Evolutionary conservation across 2,797 vertebrate genomes (phyloP).

Genomic region (Bryconaethiops microstoma): DNA sequence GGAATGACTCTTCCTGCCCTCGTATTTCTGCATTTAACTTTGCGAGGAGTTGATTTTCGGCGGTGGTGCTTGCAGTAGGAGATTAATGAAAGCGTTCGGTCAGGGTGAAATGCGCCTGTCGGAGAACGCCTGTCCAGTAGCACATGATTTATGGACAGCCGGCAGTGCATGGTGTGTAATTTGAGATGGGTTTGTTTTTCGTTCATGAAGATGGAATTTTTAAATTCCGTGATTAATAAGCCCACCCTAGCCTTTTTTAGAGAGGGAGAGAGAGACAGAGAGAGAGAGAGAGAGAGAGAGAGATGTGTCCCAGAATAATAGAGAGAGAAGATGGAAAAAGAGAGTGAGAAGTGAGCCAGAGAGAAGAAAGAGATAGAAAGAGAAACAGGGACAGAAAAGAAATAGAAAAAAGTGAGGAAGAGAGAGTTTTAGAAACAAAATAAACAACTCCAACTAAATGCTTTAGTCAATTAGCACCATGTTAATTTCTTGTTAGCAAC

Average conservation of each 20-base stretch:
- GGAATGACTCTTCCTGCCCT: conserved; percentile 32
- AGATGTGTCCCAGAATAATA: too few species aligned
- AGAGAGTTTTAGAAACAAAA: too few species aligned
- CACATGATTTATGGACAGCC: conserved; percentile 79
- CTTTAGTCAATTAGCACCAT: too few species aligned
- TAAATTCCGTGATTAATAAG: conserved; percentile 78
- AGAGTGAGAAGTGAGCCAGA: too few species aligned
- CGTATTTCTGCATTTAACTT: conserved; percentile 57
- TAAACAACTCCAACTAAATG: too few species aligned
- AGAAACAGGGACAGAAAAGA: background rate
- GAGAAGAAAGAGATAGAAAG: background rate
- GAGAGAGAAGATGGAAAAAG: too few species aligned
- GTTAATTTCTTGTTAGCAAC: too few species aligned
- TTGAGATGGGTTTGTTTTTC: conserved; percentile 78
- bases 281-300: background rate
- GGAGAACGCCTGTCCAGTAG: conserved; percentile 62
- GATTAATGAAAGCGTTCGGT: conserved; percentile 80
- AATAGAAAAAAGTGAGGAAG: too few species aligned
- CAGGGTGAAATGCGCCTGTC: conserved; percentile 54
- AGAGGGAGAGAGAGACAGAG: background rate
- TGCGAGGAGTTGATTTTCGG: conserved; percentile 64
- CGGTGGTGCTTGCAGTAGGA: conserved; percentile 63
- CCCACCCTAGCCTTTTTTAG: conserved; percentile 63
- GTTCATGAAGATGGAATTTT: conserved; percentile 79
- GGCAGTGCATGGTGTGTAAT: conserved; percentile 75